Evolutionary conservation across 2,797 vertebrate species (phyloP), one percentile per base, ranked within the genome.

Genomic region (Sebastes umbrosus): DNA sequence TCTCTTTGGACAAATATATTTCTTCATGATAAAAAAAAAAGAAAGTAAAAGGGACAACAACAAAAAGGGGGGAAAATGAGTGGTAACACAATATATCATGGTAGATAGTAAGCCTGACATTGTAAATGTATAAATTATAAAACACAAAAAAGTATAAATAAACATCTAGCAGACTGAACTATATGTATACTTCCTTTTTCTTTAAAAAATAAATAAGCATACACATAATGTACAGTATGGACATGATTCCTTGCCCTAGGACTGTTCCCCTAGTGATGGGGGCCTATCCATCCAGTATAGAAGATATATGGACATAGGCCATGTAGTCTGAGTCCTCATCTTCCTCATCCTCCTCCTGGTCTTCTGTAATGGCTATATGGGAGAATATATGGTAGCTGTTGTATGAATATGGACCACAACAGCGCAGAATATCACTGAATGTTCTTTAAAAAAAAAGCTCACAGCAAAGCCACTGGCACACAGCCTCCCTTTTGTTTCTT

Each of bases 181-280:
- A 98, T 97, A 97, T 97, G 97, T 97, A 97, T 98, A 98, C 96
- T 98, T 98, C 94, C 95, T 96, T 97, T 97, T 97, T 94, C 95
- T 96, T 96, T 96, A 96, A 97, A 97, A 98, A 99, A 99, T 99
- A 99, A 99, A 99, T 99, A 99, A 98, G 97, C 97, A 97, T 99
- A 99, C 98, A 99, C 97, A 96, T 98, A 93, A 97, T 99, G 96
- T 99, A 99, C 98, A 99, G 97, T 98, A 98, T 97, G 97, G 97
- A 98, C 97, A 99, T 96, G 96, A 96, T 96, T 97, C 95, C 81
- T 94, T 96, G 95, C 96, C 96, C 96, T 96, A 95, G 95, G 96
- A 96, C 96, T 96, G 92, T 96, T 95, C 89, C 96, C 95, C 94
- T 95, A 96, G 83, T 95, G 96, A 94, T 94, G 95, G 95, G 96